A percentile compares a stretch with the other conserved stretches of the same genome.
Evolutionary conservation across 37 sponge, comb jelly and placozoan genomes (phyloP).

Genomic region (Chondrilla cf. caribensis): DNA sequence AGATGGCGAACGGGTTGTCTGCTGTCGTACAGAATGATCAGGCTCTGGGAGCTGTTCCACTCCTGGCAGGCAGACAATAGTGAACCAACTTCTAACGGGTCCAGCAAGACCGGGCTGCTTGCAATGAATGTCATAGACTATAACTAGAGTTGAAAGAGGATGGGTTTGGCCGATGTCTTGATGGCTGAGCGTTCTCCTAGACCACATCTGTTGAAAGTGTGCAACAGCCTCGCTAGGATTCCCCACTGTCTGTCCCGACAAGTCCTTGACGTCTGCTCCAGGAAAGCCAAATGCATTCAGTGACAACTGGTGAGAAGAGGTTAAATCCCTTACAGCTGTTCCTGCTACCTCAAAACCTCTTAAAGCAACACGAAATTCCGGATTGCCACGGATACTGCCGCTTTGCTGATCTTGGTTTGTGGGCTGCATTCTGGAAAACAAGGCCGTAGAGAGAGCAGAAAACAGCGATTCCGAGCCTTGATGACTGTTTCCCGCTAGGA

Average conservation of each 20-base stretch:
- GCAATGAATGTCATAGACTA: not conserved
- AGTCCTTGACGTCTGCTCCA: not conserved
- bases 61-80: slow-evolving; percentile 6
- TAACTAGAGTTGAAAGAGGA: not conserved
- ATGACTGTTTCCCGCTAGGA: not conserved
- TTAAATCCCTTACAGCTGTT: not conserved
- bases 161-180: not conserved
- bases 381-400: not conserved
- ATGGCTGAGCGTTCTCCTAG: slow-evolving; percentile 1
- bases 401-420: not conserved
- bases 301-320: not conserved
- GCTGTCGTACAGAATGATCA: not conserved
- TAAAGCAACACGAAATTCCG: not conserved
- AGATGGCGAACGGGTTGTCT: slow-evolving; percentile 24
- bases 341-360: slow-evolving; percentile 6
- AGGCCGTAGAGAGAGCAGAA: not conserved
- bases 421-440: not conserved
- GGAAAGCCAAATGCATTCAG: not conserved
- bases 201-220: not conserved
- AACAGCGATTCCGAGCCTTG: not conserved
- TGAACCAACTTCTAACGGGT: not conserved
- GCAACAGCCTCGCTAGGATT: not conserved
- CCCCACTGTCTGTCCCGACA: not conserved
- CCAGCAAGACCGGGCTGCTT: not conserved
- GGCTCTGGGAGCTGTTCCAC: slow-evolving; percentile 20